Evolutionary conservation across 1,140 invertebrate species (phyloP).

Genomic region (Euura lappo): DNA sequence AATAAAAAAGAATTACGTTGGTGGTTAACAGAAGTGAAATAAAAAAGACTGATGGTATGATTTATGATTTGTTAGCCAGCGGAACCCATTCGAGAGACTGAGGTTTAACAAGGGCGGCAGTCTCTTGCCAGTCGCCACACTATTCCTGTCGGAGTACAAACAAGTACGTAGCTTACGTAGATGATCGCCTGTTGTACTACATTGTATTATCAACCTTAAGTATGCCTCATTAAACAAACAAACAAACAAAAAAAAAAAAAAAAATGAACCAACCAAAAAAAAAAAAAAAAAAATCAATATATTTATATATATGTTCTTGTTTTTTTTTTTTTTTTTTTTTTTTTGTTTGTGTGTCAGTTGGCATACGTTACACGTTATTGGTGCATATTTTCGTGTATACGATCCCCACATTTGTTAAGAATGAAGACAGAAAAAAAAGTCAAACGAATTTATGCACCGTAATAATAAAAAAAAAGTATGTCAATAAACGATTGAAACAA

Average conservation of each 20-base stretch:
- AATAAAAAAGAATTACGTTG: background rate
- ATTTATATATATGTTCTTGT: no score
- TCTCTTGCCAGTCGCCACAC: constrained; percentile 57
- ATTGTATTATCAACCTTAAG: constrained; percentile 50
- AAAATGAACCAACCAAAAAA: constrained; percentile 7
- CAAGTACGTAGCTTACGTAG: constrained; percentile 66
- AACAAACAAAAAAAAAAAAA: constrained; percentile 18
- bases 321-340: no score
- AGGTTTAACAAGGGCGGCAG: constrained; percentile 61
- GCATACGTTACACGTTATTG: no score
- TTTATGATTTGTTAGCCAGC: constrained; percentile 71
- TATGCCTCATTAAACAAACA: constrained; percentile 38
- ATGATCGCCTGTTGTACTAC: constrained; percentile 56
- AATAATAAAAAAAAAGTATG: no score
- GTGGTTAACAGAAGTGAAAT: constrained; percentile 12
- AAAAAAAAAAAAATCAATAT: no score
- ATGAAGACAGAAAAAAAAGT: no score
- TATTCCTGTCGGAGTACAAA: constrained; percentile 68
- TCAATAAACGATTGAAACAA: background rate
- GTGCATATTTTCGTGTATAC: no score
- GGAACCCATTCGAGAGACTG: constrained; percentile 76
- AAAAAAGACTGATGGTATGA: constrained; percentile 50
- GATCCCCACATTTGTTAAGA: no score
- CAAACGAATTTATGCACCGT: no score
- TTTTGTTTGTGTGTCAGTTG: no score